phyloP scores from a whole-genome alignment of 2,113 vertebrate genomes.

The Gobio gobio region DNA sequence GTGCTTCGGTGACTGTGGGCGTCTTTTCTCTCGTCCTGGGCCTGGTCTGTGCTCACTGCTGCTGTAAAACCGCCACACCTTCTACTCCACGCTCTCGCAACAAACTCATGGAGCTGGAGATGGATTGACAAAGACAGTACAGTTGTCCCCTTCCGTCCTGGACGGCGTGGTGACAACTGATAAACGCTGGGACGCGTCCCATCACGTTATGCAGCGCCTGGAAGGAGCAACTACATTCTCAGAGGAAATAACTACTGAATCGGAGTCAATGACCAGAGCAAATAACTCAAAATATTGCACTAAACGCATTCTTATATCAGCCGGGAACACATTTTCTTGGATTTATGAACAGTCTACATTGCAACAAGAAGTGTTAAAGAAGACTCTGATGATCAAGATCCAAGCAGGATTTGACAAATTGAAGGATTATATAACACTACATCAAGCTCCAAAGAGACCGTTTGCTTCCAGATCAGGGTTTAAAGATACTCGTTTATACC shows the following conservation, averaged over 20 bases:
- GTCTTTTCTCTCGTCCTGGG: constrained; percentile 93
- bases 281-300: constrained; percentile 18
- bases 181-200: background rate
- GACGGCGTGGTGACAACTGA: constrained; percentile 8
- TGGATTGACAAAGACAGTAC: constrained; percentile 83
- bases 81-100: constrained; percentile 82
- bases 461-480: constrained; percentile 36
- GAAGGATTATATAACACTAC: constrained; percentile 39
- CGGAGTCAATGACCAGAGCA: background rate
- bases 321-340: background rate
- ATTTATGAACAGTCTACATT: background rate
- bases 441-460: constrained; percentile 34
- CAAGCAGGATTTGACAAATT: background rate
- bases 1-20: constrained; percentile 83
- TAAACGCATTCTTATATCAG: constrained; percentile 6
- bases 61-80: constrained; percentile 86
- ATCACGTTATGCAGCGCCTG: background rate
- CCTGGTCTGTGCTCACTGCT: constrained; percentile 88
- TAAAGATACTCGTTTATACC: constrained; percentile 13
- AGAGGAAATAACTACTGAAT: constrained; percentile 23
- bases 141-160: background rate
- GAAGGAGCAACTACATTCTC: constrained; percentile 6
- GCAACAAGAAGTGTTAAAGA: constrained; percentile 1
- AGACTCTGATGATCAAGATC: background rate
- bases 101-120: constrained; percentile 92